Evolutionary conservation across 2,797 vertebrate species (phyloP).

Genomic region (Moxostoma hubbsi): DNA sequence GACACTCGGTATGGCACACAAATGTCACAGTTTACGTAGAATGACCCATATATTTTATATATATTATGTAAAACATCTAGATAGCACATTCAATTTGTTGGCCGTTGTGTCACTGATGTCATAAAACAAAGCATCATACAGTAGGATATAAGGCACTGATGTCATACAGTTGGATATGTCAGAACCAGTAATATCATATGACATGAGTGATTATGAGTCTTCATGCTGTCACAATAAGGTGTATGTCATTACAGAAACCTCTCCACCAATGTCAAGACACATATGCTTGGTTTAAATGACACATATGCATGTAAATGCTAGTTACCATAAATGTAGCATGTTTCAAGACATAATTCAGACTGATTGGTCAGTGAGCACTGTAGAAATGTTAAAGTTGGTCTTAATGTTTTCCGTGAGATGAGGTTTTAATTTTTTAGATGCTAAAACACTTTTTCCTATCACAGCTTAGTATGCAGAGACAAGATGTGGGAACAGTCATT

Average conservation of each 20-base stretch:
- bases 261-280: not conserved
- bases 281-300: not conserved
- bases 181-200: conserved; percentile 1
- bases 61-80: not conserved
- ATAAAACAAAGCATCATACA: not conserved
- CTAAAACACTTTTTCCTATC: no score
- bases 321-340: not conserved
- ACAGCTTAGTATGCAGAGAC: no score
- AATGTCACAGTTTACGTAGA: no score
- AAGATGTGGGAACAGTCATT: no score
- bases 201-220: not conserved
- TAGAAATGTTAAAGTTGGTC: no score
- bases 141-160: conserved; percentile 17
- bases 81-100: not conserved
- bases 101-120: not conserved
- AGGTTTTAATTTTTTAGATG: no score
- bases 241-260: conserved; percentile 8
- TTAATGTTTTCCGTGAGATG: no score
- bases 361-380: no score
- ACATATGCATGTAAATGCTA: not conserved
- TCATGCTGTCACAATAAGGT: conserved; percentile 17
- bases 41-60: not conserved
- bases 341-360: not conserved
- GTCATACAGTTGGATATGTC: conserved; percentile 26
- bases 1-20: no score